Percentiles rank a stretch among this genome's conserved stretches.
These are phyloP conservation scores for Daptonema setosum DNA, from an alignment of 2,888 invertebrate species.

Conservation along the genomic window DNA sequence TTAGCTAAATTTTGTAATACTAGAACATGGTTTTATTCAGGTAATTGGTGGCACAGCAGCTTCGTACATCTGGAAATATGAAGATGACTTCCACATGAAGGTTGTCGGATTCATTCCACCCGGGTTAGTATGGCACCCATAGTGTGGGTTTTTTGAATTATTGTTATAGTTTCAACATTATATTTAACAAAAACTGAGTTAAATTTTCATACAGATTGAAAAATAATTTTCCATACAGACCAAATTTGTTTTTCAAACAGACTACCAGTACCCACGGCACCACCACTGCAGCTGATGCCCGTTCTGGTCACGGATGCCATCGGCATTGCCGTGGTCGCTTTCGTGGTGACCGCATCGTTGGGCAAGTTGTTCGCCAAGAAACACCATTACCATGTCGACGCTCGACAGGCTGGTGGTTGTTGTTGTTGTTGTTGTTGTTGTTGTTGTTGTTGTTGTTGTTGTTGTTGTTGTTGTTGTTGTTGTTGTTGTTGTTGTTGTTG, in stretches of 20 bases:
- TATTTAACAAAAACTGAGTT: neutral
- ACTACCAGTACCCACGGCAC: slow-evolving; percentile 13
- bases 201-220: no score
- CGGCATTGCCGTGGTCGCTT: slow-evolving; percentile 30
- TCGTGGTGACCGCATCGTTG: slow-evolving; percentile 33
- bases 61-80: slow-evolving; percentile 26
- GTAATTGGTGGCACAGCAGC: slow-evolving; percentile 30
- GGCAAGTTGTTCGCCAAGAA: slow-evolving; percentile 32
- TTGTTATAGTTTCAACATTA: neutral
- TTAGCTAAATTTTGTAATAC: no score
- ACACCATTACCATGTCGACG: slow-evolving; percentile 30
- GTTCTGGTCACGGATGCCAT: slow-evolving; percentile 25
- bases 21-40: no score
- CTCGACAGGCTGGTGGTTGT: no score
- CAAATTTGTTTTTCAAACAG: neutral
- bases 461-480: neutral
- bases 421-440: slow-evolving; percentile 12
- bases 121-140: slow-evolving; percentile 25
- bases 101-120: slow-evolving; percentile 31
- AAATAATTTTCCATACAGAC: neutral
- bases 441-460: no score
- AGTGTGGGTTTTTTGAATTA: neutral
- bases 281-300: slow-evolving; percentile 11
- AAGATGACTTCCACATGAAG: slow-evolving; percentile 25
- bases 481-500: neutral